These are phyloP conservation scores for Tethya wilhelma DNA, from an alignment of 37 sponge, comb jelly and placozoan species.

Conservation along the genomic window DNA sequence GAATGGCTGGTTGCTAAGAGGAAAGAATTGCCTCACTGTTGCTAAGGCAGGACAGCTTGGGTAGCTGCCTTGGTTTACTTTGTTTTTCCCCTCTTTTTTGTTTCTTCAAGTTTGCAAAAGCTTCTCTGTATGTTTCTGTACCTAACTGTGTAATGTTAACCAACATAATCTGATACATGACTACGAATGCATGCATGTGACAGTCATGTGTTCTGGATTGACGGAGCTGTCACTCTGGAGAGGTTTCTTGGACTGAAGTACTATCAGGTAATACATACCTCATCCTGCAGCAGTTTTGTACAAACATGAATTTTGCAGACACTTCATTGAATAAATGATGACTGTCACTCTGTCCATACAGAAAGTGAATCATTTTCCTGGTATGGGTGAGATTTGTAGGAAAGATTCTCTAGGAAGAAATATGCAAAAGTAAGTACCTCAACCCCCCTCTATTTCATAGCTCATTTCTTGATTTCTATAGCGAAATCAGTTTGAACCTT, in stretches of 20 bases:
- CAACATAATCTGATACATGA: no score
- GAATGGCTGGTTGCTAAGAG: no score
- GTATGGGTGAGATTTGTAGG: constrained; percentile 89
- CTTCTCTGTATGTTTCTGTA: background rate
- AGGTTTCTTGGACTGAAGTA: constrained; percentile 59
- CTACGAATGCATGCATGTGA: no score
- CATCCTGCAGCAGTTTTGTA: no score
- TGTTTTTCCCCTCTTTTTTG: no score
- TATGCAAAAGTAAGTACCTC: constrained; percentile 59
- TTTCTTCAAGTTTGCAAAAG: background rate
- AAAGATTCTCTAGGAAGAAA: constrained; percentile 87
- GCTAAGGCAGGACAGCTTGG: background rate
- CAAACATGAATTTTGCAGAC: background rate
- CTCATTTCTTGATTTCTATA: no score
- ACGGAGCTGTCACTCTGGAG: constrained; percentile 51
- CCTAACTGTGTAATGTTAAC: no score
- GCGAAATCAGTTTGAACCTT: no score
- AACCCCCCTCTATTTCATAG: no score
- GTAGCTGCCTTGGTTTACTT: no score
- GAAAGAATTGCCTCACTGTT: no score
- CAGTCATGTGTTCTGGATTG: constrained; percentile 76
- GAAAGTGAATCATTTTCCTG: constrained; percentile 92
- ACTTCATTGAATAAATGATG: background rate
- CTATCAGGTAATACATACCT: constrained; percentile 81
- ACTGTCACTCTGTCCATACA: constrained; percentile 8